phyloP scores from a whole-genome alignment of 1,140 invertebrate species.

The Drosophila insularis region DNA sequence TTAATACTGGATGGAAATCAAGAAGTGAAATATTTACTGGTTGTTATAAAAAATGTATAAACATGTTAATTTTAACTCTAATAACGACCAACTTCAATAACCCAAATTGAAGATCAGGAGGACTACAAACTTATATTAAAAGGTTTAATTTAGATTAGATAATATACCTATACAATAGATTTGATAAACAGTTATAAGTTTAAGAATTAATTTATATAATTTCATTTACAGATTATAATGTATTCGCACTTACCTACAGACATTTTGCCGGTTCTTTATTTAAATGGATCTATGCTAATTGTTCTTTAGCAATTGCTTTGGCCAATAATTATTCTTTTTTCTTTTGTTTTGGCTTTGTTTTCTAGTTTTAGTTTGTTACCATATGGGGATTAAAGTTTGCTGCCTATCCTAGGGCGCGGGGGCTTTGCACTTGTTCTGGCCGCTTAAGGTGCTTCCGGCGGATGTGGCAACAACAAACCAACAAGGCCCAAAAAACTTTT shows the following conservation, averaged over 20 bases:
- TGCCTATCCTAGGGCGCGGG: conserved; percentile 8
- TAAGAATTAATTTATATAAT: too few relatives aligned
- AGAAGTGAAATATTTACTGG: too few relatives aligned
- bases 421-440: conserved; percentile 73
- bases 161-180: too few relatives aligned
- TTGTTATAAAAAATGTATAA: too few relatives aligned
- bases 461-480: conserved; percentile 35
- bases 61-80: too few relatives aligned
- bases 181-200: too few relatives aligned
- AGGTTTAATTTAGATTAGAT: too few relatives aligned
- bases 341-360: background rate
- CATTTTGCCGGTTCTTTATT: conserved; percentile 31
- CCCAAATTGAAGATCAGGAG: too few relatives aligned
- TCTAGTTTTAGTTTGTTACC: conserved; percentile 4
- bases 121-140: too few relatives aligned
- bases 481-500: conserved; percentile 59
- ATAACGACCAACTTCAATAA: too few relatives aligned
- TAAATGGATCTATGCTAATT: conserved; percentile 15
- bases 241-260: conserved; percentile 59
- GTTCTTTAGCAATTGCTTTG: conserved; percentile 11
- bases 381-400: conserved; percentile 31
- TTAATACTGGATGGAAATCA: too few relatives aligned
- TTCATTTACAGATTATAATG: too few relatives aligned
- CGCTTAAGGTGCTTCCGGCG: conserved; percentile 72
- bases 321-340: background rate